These are phyloP conservation scores for Stegophylla sp. DNA, from an alignment of 2,888 invertebrate species.

Conservation along the genomic window DNA sequence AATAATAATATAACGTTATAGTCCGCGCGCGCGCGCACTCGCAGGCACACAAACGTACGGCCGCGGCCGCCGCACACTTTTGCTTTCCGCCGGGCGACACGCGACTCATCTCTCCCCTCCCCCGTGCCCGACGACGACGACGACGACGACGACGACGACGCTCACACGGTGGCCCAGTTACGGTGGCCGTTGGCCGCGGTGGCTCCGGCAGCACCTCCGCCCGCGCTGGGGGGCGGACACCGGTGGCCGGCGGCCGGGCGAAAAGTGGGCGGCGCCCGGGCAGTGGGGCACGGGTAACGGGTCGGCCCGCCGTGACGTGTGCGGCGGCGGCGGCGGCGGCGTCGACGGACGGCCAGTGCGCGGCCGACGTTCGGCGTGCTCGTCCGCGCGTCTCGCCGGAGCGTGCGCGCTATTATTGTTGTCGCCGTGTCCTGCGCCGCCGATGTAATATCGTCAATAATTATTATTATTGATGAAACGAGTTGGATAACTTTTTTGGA, in stretches of 20 bases:
- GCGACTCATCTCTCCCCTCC: slow-evolving; percentile 52
- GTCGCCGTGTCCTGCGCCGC: neutral
- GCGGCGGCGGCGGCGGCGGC: neutral
- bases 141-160: neutral
- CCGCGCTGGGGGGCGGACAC: slow-evolving; percentile 20
- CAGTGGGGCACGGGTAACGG: slow-evolving; percentile 48
- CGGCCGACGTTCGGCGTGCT: neutral
- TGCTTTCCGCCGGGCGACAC: slow-evolving; percentile 50
- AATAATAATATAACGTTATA: neutral
- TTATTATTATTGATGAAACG: too few relatives aligned
- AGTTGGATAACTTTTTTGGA: too few relatives aligned
- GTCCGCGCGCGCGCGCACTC: neutral
- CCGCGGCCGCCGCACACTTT: slow-evolving; percentile 41
- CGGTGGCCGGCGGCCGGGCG: slow-evolving; percentile 11
- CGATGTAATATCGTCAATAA: too few relatives aligned
- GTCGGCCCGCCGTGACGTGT: slow-evolving; percentile 32
- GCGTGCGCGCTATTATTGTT: neutral
- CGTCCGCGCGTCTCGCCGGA: neutral
- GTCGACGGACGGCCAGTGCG: neutral
- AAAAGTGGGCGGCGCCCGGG: slow-evolving; percentile 54
- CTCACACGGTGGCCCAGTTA: slow-evolving; percentile 52
- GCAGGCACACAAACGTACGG: too few relatives aligned
- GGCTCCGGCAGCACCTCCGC: neutral
- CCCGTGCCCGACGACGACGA: neutral
- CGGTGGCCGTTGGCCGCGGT: neutral